These are phyloP conservation scores for Eutolmus rufibarbis DNA, from an alignment of 2,888 invertebrate species.

Conservation along the genomic window DNA sequence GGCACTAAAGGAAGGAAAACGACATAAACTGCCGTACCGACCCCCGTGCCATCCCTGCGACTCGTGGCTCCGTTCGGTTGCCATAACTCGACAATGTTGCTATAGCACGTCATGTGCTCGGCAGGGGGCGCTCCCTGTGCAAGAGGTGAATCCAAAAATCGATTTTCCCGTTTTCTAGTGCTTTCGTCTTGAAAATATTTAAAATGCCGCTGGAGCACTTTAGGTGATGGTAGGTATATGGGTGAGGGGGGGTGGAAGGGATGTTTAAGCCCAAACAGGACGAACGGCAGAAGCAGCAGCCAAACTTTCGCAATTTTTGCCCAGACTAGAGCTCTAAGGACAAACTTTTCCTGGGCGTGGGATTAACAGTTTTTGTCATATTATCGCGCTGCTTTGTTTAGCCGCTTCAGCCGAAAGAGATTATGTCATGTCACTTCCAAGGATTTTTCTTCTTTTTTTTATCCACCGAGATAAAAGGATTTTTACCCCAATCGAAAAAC, in stretches of 20 bases:
- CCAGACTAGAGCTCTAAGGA: background rate
- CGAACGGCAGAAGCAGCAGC: background rate
- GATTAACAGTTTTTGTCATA: conserved; percentile 13
- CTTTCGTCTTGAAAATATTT: conserved; percentile 20
- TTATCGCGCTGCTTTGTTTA: background rate
- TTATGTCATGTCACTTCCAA: background rate
- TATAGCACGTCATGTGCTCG: conserved; percentile 16
- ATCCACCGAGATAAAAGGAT: background rate
- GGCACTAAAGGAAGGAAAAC: conserved; percentile 26
- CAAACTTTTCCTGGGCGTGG: background rate
- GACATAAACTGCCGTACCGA: background rate
- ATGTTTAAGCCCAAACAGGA: background rate
- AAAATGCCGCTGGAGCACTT: background rate
- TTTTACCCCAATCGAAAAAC: background rate
- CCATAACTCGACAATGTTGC: background rate
- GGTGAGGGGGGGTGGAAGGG: background rate
- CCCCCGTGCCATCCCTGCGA: background rate
- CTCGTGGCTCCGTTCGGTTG: background rate
- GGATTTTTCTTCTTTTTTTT: background rate
- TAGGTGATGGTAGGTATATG: background rate
- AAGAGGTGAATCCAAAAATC: conserved; percentile 10
- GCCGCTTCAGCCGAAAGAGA: background rate
- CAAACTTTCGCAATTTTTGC: conserved; percentile 1
- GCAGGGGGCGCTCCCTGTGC: background rate
- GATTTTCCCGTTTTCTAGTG: background rate